Base-by-base conservation (phyloP, 2,888 invertebrate species). In the Altica lythri region DNA sequence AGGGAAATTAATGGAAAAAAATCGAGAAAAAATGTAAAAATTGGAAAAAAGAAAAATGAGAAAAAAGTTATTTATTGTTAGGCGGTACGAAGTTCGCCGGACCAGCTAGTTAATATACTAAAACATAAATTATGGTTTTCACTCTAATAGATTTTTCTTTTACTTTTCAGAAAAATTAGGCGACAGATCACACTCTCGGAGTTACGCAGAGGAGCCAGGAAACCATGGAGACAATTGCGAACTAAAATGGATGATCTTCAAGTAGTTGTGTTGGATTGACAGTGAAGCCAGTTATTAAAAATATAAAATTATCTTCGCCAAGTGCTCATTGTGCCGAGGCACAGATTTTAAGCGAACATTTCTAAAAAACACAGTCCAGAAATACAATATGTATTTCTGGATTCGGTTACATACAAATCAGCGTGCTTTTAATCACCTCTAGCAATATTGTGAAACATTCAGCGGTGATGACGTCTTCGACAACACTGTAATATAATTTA, bases 151-250 rank as follows among this genome's bases (percentile, higher is more conserved):
- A 10, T 13, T 32, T 8, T 27, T 43, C 30, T 51, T 57, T 53
- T 61, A 65, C 65, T 65, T 76, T 75, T 5, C 76, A 95, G 95
- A 80, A 88, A 89, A 82, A 81, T 90, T 71, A 84, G 95, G 69
- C 88, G 90, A 77, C 86, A 86, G 74, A 80, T 95, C 73, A 86
- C 89, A 63, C 83, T 86, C 67, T 81, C 84, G 62, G 92, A 93
- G 74, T 79, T 92, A 70, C 83, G 91, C 70, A 83, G 92, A 71
- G 89, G 90, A 59, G 92, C 92, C 34, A 85, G 93, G 61, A 91
- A 91, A 73, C 93, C 93, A 8, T 92, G 90, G 86, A 81, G 88
- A 70, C 81, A 81, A 73, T 76, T 86, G 62, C 73, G 75, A 66
- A 69, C 71, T 53, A 78, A 79, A 73, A 63, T 68, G 50, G 75